These are phyloP conservation scores for Tetragonisca angustula DNA, from an alignment of 2,888 invertebrate species.

Conservation along the genomic window DNA sequence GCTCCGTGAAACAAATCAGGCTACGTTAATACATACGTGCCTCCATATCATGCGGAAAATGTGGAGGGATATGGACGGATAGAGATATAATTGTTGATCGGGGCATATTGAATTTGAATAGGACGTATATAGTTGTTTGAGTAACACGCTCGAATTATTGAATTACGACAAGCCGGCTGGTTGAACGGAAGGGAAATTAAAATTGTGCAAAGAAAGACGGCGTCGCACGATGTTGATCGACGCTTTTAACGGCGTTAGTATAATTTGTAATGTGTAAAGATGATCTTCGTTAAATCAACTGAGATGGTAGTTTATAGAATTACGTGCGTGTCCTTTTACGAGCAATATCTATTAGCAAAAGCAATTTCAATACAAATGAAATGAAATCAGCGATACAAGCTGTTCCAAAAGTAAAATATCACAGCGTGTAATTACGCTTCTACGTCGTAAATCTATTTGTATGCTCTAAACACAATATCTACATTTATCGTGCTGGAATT, in stretches of 20 bases:
- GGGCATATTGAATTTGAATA: constrained; percentile 7
- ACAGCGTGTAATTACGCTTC: not conserved
- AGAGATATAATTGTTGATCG: constrained; percentile 36
- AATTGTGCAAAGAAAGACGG: not conserved
- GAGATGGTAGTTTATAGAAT: not conserved
- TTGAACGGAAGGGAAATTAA: not conserved
- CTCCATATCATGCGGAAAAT: constrained; percentile 34
- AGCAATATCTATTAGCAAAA: not conserved
- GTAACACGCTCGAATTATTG: not conserved
- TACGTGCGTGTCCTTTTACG: fast-evolving
- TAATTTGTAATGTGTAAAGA: not conserved
- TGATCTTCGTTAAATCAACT: not conserved
- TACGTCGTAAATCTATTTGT: not conserved
- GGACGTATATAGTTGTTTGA: constrained; percentile 2
- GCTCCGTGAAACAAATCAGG: constrained; percentile 67
- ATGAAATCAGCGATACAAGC: not conserved
- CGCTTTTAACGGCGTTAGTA: not conserved
- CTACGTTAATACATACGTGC: constrained; percentile 48
- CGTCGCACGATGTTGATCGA: too few relatives aligned
- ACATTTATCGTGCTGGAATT: too few relatives aligned
- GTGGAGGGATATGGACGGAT: constrained; percentile 22
- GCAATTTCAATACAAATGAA: too few relatives aligned
- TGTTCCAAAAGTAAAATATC: not conserved
- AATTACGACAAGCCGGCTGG: not conserved
- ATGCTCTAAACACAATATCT: too few relatives aligned